Conservation (phyloP, 2,888 invertebrate species). For the Deilephila elpenor region DNA sequence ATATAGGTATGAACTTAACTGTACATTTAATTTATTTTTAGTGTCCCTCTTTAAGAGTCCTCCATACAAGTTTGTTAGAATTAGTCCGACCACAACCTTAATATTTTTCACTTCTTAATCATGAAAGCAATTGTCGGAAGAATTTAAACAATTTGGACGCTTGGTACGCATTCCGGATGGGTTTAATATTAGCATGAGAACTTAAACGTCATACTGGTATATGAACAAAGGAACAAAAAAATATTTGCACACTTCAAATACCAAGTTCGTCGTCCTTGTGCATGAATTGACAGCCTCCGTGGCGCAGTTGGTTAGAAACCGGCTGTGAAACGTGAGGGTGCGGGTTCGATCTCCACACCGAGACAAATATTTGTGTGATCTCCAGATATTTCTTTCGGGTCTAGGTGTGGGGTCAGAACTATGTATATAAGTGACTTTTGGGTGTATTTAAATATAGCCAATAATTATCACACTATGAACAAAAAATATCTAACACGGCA, state of each 20-base stretch:
- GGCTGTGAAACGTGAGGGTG: no score
- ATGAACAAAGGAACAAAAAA: not conserved
- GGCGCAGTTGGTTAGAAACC: no score
- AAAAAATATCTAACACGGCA: not conserved
- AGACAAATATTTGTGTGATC: no score
- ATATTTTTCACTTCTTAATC: no score
- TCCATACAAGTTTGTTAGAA: no score
- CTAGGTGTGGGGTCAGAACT: no score
- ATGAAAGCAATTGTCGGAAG: not conserved
- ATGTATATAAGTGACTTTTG: no score
- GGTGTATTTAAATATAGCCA: not conserved
- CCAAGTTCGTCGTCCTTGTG: conserved; percentile 3
- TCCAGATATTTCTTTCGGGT: no score
- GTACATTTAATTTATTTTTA: no score
- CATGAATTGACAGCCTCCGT: not conserved
- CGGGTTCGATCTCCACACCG: no score
- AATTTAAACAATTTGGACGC: not conserved
- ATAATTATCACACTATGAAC: not conserved
- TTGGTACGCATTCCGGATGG: not conserved
- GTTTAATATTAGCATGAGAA: not conserved
- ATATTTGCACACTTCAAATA: not conserved
- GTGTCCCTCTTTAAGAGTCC: no score
- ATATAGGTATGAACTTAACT: no score
- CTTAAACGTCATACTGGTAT: not conserved
- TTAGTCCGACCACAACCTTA: not conserved